These are phyloP conservation scores for Acanthoscelides obtectus DNA, from an alignment of 2,888 invertebrate genomes.

Conservation along the genomic window DNA sequence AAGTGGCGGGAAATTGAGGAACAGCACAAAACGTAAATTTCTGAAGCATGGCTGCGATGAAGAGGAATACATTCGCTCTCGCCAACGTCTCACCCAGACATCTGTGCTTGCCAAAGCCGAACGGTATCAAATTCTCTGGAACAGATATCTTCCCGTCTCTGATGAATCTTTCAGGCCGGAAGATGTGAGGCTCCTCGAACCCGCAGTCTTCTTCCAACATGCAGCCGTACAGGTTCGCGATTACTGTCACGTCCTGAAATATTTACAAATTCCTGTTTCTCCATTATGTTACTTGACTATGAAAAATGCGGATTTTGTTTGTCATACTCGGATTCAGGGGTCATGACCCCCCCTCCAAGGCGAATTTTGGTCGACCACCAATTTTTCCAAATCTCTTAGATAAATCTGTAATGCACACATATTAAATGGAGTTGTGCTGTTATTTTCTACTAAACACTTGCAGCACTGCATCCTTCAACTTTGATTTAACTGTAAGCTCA, in stretches of 20 bases:
- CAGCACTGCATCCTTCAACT: too few species aligned
- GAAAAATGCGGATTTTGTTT: too few species aligned
- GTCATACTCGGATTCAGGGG: too few species aligned
- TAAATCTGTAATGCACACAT: too few species aligned
- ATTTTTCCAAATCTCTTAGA: too few species aligned
- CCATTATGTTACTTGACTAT: too few species aligned
- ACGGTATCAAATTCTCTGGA: slow-evolving; percentile 71
- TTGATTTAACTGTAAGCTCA: too few species aligned
- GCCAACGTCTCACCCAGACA: slow-evolving; percentile 79
- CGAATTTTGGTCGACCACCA: too few species aligned
- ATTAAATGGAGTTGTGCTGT: too few species aligned
- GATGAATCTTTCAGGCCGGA: slow-evolving; percentile 73
- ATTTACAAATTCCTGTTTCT: slow-evolving; percentile 8
- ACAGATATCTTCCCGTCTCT: slow-evolving; percentile 53
- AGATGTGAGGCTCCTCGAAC: slow-evolving; percentile 66
- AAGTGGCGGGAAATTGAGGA: slow-evolving; percentile 62
- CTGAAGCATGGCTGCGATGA: slow-evolving; percentile 69
- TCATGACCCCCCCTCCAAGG: too few species aligned
- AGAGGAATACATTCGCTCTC: slow-evolving; percentile 73
- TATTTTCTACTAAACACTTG: too few species aligned
- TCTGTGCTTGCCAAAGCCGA: slow-evolving; percentile 72
- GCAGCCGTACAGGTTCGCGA: slow-evolving; percentile 69
- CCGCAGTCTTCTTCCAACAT: slow-evolving; percentile 60
- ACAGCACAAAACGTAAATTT: slow-evolving; percentile 63
- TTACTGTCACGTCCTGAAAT: slow-evolving; percentile 71